Evolutionary conservation across 2,888 invertebrate species (phyloP).

Genomic region (Megaustenia siamemsis): DNA sequence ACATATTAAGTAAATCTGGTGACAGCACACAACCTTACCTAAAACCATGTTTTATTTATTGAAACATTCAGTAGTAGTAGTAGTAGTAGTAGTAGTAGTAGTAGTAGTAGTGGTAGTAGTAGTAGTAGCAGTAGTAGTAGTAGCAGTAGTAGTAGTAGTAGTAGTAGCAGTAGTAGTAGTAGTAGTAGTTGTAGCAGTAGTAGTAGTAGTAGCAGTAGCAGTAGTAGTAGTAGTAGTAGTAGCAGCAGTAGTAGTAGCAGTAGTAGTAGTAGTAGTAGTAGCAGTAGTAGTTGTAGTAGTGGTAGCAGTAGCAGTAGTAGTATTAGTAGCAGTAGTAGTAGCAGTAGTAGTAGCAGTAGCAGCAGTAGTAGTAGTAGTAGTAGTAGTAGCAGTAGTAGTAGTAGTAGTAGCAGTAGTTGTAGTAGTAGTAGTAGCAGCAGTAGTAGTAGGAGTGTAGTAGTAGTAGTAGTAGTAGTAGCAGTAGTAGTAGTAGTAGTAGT

Average conservation of each 20-base stretch:
- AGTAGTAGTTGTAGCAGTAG: too few relatives aligned
- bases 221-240: conserved; percentile 47
- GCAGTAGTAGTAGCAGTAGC: conserved; percentile 25
- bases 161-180: too few relatives aligned
- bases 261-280: conserved; percentile 33
- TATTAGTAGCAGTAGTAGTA: neutral
- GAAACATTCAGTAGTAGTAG: too few relatives aligned
- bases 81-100: too few relatives aligned
- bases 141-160: too few relatives aligned
- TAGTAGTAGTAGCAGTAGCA: conserved; percentile 48
- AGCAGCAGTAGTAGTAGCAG: conserved; percentile 35
- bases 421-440: neutral
- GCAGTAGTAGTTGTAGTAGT: conserved; percentile 35
- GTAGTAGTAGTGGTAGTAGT: conserved; percentile 30
- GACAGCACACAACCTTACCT: too few relatives aligned
- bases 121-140: conserved; percentile 5
- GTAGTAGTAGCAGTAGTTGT: conserved; percentile 4
- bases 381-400: conserved; percentile 35
- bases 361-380: conserved; percentile 36
- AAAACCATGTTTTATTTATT: too few relatives aligned
- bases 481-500: conserved; percentile 44
- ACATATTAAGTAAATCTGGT: too few relatives aligned
- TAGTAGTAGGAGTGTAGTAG: conserved; percentile 41
- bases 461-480: conserved; percentile 21
- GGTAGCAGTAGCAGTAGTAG: conserved; percentile 19